phyloP scores from a whole-genome alignment of 2,888 invertebrate species.

The Vanessa cardui region DNA sequence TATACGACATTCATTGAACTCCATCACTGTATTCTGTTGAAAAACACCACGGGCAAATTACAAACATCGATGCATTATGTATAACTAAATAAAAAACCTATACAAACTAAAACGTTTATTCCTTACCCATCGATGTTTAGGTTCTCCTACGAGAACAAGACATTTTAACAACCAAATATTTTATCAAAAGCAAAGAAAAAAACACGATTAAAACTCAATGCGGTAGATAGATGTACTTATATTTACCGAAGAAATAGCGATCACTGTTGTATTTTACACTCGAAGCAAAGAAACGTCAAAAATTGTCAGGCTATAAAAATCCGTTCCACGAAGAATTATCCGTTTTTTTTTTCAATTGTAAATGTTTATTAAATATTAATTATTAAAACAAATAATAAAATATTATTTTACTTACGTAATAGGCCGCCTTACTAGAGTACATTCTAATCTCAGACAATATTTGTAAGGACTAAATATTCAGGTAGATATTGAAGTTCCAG shows the following conservation, averaged over 20 bases:
- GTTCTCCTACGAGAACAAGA: conserved; percentile 79
- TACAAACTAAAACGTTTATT: conserved; percentile 41
- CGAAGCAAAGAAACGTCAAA: conserved; percentile 58
- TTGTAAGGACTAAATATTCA: not conserved
- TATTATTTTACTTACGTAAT: not conserved
- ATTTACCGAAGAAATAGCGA: conserved; percentile 52
- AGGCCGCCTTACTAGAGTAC: not conserved
- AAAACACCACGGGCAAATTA: conserved; percentile 59
- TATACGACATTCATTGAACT: conserved; percentile 74
- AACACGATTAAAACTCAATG: conserved; percentile 43
- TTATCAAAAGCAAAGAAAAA: conserved; percentile 44
- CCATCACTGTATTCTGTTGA: conserved; percentile 78
- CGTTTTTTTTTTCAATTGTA: not conserved
- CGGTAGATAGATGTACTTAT: conserved; percentile 45
- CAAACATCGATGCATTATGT: conserved; percentile 49
- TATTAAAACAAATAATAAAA: not conserved
- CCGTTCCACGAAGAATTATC: conserved; percentile 36
- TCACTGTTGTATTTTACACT: conserved; percentile 39
- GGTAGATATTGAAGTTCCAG: not conserved
- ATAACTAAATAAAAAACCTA: conserved; percentile 42
- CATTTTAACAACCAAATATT: conserved; percentile 56
- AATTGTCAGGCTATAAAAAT: conserved; percentile 47
- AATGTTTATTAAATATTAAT: too few species aligned
- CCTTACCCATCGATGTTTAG: conserved; percentile 78
- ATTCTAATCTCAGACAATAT: not conserved